These are phyloP conservation scores for Sinocyclocheilus anshuiensis DNA, from an alignment of 2,113 vertebrate genomes.

Conservation along the genomic window DNA sequence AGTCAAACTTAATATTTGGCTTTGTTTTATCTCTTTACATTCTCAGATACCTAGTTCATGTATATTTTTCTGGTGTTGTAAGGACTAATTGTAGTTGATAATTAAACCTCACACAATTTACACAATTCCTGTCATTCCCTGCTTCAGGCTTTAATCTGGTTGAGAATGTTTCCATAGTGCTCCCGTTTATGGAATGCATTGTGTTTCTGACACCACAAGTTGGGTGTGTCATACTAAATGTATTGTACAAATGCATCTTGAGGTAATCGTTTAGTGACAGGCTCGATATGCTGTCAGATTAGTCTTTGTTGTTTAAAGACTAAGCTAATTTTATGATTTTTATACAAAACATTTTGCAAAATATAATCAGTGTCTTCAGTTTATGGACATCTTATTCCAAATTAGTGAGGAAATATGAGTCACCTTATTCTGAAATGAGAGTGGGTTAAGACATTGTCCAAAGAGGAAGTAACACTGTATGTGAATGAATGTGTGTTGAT, in stretches of 20 bases:
- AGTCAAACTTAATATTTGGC: not conserved
- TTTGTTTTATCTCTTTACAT: not conserved
- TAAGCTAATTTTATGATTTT: not conserved
- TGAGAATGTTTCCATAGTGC: slow-evolving; percentile 42
- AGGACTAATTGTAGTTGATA: slow-evolving; percentile 9
- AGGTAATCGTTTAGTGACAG: not conserved
- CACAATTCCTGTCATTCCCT: not conserved
- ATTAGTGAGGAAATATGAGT: no score
- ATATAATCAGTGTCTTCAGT: not conserved
- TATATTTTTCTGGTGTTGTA: not conserved
- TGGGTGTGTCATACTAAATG: slow-evolving; percentile 4
- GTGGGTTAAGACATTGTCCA: not conserved
- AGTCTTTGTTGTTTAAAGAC: slow-evolving; percentile 3
- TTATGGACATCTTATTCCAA: not conserved
- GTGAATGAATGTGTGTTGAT: slow-evolving; percentile 5
- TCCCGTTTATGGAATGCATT: slow-evolving; percentile 42
- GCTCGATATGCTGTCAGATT: not conserved
- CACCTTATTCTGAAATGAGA: not conserved
- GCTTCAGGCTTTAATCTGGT: not conserved
- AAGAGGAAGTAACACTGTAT: not conserved
- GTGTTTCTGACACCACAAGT: not conserved
- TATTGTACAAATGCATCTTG: no score
- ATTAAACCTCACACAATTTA: not conserved
- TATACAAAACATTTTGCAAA: not conserved
- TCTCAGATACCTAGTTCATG: not conserved